Evolutionary conservation across 2,888 invertebrate species (phyloP).

Genomic region (Lottia gigantea): DNA sequence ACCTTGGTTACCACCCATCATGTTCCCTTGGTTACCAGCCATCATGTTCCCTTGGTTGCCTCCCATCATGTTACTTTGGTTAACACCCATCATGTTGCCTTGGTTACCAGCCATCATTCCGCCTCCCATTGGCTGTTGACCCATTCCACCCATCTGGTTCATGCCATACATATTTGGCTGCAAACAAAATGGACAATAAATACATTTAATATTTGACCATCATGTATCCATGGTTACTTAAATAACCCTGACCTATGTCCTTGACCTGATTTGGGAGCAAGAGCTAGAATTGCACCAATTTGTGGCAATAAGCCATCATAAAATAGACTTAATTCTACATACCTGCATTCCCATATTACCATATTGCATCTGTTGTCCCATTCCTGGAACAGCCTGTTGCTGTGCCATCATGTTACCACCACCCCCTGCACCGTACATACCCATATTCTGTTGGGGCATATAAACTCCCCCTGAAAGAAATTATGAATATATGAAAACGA

Average conservation of each 20-base stretch:
- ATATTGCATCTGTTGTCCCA: constrained; percentile 26
- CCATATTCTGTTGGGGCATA: constrained; percentile 42
- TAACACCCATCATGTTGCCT: constrained; percentile 20
- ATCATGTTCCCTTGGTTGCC: constrained; percentile 18
- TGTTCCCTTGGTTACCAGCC: constrained; percentile 13
- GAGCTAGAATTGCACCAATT: no score
- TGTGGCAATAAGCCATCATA: no score
- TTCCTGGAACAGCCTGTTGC: constrained; percentile 19
- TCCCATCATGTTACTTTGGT: constrained; percentile 23
- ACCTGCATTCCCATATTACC: constrained; percentile 42
- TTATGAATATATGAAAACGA: no score
- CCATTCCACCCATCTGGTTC: constrained; percentile 26
- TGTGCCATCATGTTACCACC: constrained; percentile 10
- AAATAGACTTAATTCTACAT: not conserved
- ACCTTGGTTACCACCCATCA: constrained; percentile 26
- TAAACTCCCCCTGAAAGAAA: constrained; percentile 53
- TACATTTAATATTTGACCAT: no score
- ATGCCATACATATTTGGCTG: constrained; percentile 30
- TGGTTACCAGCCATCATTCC: constrained; percentile 18
- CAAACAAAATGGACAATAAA: not conserved
- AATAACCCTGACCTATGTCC: no score
- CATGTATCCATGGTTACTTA: no score
- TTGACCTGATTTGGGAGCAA: no score
- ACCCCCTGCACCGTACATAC: constrained; percentile 35
- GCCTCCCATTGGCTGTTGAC: not conserved